These are phyloP conservation scores for Lepeophtheirus nordmannii DNA, from an alignment of 2,888 invertebrate species.

Conservation along the genomic window DNA sequence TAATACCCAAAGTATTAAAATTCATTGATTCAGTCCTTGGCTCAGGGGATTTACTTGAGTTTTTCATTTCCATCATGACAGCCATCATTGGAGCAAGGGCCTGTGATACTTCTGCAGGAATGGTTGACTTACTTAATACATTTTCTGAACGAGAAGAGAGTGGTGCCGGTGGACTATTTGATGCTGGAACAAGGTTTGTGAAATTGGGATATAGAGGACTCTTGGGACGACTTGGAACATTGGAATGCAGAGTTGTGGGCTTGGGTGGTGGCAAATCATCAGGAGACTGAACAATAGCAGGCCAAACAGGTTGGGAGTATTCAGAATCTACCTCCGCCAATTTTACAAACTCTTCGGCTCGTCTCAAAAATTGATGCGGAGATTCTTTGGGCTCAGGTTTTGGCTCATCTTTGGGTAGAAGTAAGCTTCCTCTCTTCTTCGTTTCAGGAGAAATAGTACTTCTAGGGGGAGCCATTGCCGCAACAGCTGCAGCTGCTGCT, in stretches of 20 bases:
- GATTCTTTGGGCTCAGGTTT: constrained; percentile 1
- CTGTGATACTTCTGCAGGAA: neutral
- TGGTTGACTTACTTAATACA: neutral
- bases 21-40: neutral
- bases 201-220: neutral
- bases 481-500: neutral
- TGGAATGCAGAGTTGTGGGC: neutral
- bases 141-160: neutral
- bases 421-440: neutral
- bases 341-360: constrained; percentile 5
- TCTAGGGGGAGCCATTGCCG: neutral
- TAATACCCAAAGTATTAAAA: neutral
- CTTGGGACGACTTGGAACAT: neutral
- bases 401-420: too few species aligned
- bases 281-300: constrained; percentile 9
- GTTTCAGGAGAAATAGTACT: neutral
- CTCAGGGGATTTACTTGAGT: neutral
- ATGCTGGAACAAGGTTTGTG: neutral
- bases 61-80: neutral
- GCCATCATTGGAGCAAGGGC: constrained; percentile 1
- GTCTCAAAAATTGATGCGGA: constrained; percentile 8
- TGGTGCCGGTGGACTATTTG: neutral
- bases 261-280: constrained; percentile 1
- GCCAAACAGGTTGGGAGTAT: constrained; percentile 20
- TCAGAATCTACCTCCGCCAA: constrained; percentile 9